Percentiles rank a stretch among this genome's conserved stretches.
phyloP scores from a whole-genome alignment of 2,113 vertebrate genomes.

The Ciconia maguari region DNA sequence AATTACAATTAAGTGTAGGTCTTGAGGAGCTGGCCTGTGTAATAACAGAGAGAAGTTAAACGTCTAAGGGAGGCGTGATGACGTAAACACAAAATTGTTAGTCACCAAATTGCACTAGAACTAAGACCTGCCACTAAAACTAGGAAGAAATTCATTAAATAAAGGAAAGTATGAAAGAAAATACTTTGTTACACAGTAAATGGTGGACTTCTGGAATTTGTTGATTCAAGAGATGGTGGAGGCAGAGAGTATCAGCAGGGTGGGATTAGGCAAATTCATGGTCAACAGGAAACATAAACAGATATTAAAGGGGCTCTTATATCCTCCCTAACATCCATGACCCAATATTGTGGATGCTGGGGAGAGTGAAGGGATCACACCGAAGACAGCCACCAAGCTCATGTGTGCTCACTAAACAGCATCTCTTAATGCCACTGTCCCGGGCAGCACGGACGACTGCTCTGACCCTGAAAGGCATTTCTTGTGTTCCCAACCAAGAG shows the following conservation, averaged over 20 bases:
- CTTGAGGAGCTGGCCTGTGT: neutral
- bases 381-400: neutral
- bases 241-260: neutral
- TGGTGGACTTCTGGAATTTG: neutral
- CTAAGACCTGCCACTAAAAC: neutral
- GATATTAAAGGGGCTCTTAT: neutral
- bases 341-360: neutral
- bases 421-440: neutral
- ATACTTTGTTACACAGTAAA: neutral
- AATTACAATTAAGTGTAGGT: neutral
- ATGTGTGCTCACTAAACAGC: neutral
- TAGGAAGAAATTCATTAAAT: neutral
- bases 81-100: neutral
- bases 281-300: neutral
- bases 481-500: neutral
- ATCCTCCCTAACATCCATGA: neutral
- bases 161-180: neutral
- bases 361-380: neutral
- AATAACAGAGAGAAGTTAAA: neutral
- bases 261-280: neutral
- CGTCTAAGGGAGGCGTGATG: neutral
- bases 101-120: neutral
- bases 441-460: neutral
- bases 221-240: neutral
- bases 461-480: neutral